A percentile compares a stretch with the other conserved stretches of the same genome.
phyloP scores from a whole-genome alignment of 2,888 invertebrate species.

The Eristalinus sepulchralis region DNA sequence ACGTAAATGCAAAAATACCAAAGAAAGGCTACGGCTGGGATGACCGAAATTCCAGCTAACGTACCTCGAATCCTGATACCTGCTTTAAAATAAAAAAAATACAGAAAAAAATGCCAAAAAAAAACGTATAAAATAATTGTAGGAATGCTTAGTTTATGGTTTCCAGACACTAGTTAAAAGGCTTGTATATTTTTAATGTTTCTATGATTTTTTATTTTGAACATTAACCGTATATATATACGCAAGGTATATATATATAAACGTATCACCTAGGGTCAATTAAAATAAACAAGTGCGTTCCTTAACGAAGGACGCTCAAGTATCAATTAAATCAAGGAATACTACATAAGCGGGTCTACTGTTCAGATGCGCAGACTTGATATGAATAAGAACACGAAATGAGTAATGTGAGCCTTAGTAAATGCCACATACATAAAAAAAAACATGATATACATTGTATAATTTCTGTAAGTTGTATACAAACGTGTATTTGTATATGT shows the following conservation, averaged over 20 bases:
- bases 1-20: conserved; percentile 4
- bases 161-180: conserved; percentile 27
- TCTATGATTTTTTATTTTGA: conserved; percentile 54
- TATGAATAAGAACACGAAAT: conserved; percentile 29
- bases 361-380: conserved; percentile 53
- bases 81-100: conserved; percentile 32
- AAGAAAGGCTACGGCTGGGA: conserved; percentile 2
- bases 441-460: conserved; percentile 1
- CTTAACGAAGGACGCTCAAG: conserved; percentile 54
- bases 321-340: conserved; percentile 48
- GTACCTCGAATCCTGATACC: conserved; percentile 49
- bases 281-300: conserved; percentile 52
- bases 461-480: conserved; percentile 37
- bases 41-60: conserved; percentile 6
- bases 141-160: conserved; percentile 37
- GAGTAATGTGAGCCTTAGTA: conserved; percentile 45
- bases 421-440: conserved; percentile 26
- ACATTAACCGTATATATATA: conserved; percentile 55
- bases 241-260: conserved; percentile 41
- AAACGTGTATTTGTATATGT: conserved; percentile 5
- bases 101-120: no score
- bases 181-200: conserved; percentile 61
- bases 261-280: conserved; percentile 70
- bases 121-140: neutral
- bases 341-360: conserved; percentile 2